phyloP scores from a whole-genome alignment of 2,888 invertebrate genomes.

The Ectemnius cavifrons region DNA sequence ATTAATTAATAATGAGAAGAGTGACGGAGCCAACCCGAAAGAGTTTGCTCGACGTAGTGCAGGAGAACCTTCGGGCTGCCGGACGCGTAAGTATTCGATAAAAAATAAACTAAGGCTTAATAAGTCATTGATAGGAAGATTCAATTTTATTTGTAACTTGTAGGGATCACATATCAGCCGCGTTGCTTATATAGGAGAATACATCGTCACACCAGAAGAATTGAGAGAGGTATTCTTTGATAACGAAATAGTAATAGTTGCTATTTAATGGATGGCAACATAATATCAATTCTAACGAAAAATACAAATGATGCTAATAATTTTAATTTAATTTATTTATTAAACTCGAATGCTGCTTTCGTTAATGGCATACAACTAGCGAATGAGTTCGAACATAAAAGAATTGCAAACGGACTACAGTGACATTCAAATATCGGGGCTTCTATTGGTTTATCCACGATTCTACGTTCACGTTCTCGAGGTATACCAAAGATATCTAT shows the following conservation, averaged over 20 bases:
- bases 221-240: constrained; percentile 56
- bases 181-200: constrained; percentile 64
- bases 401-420: constrained; percentile 54
- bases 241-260: not conserved
- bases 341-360: too few relatives aligned
- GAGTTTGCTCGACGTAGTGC: constrained; percentile 62
- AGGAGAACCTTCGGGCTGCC: constrained; percentile 53
- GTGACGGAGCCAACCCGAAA: constrained; percentile 54
- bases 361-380: too few relatives aligned
- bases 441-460: constrained; percentile 66
- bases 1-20: constrained; percentile 30
- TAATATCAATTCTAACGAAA: too few relatives aligned
- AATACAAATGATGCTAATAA: too few relatives aligned
- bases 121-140: not conserved
- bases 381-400: constrained; percentile 51
- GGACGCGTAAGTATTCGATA: constrained; percentile 50
- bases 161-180: constrained; percentile 62
- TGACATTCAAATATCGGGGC: constrained; percentile 53
- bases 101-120: too few relatives aligned
- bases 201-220: constrained; percentile 38
- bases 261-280: not conserved
- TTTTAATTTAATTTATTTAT: too few relatives aligned
- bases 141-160: constrained; percentile 22
- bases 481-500: constrained; percentile 45
- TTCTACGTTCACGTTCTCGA: constrained; percentile 67